These are phyloP conservation scores for Eretmocerus hayati DNA, from an alignment of 2,888 invertebrate genomes.

Conservation along the genomic window DNA sequence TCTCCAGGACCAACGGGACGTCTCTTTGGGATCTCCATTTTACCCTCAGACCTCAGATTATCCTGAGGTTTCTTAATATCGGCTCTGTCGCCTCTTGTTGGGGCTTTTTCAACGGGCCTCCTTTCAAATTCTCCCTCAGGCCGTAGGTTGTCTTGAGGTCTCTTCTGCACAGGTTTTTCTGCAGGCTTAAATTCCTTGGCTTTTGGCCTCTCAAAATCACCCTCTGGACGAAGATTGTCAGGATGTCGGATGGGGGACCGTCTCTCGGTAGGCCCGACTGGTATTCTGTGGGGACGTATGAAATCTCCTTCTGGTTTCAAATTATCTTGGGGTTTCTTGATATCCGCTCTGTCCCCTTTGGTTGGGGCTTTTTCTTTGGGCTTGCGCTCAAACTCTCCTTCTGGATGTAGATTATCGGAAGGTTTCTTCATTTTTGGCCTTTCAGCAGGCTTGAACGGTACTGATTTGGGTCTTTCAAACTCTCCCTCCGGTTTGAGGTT, in stretches of 20 bases:
- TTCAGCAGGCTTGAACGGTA: conserved; percentile 51
- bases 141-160: conserved; percentile 48
- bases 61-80: conserved; percentile 37
- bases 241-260: conserved; percentile 45
- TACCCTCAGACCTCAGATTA: conserved; percentile 46
- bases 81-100: conserved; percentile 46
- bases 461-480: conserved; percentile 46
- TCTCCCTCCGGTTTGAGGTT: conserved; percentile 56
- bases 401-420: conserved; percentile 47
- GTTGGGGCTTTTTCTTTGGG: conserved; percentile 43
- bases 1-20: conserved; percentile 34
- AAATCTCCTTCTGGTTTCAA: conserved; percentile 55
- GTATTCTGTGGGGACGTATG: conserved; percentile 41
- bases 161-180: conserved; percentile 51
- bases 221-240: conserved; percentile 47
- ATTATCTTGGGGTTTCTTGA: conserved; percentile 39
- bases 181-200: conserved; percentile 44
- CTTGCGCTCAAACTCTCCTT: conserved; percentile 50
- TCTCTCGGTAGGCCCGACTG: conserved; percentile 53
- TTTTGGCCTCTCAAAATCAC: conserved; percentile 37
- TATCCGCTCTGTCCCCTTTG: conserved; percentile 38
- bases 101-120: conserved; percentile 42
- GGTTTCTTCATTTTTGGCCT: conserved; percentile 48
- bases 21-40: conserved; percentile 24
- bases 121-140: conserved; percentile 47